Conservation (phyloP, 1,140 invertebrate genomes). For the Drosophila equinoxialis region DNA sequence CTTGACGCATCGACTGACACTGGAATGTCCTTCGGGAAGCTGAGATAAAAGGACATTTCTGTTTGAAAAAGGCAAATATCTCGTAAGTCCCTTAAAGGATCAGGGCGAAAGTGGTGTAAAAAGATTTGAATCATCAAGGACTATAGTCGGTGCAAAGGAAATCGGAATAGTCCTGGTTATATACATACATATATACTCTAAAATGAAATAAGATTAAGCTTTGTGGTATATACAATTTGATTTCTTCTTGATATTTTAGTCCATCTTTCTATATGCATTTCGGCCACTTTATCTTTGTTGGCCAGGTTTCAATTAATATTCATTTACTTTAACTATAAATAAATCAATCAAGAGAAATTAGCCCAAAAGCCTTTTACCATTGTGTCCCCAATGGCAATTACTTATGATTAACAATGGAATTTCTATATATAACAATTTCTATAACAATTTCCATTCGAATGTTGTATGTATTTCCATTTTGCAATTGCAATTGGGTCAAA, state of each 20-base stretch:
- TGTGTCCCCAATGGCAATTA: conserved; percentile 3
- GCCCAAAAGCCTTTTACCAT: conserved; percentile 2
- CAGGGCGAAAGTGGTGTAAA: too few relatives aligned
- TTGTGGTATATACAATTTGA: neutral
- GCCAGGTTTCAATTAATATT: conserved; percentile 7
- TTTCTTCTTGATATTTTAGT: neutral
- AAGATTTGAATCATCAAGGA: too few relatives aligned
- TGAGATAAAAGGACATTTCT: too few relatives aligned
- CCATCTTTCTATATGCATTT: neutral
- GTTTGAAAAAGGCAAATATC: too few relatives aligned
- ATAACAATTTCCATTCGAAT: neutral
- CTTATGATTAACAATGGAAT: conserved; percentile 13
- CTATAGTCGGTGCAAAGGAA: too few relatives aligned
- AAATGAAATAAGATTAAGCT: too few relatives aligned
- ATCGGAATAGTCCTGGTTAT: too few relatives aligned
- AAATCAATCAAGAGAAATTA: conserved; percentile 11
- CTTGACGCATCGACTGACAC: too few relatives aligned
- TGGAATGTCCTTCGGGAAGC: too few relatives aligned
- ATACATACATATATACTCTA: too few relatives aligned
- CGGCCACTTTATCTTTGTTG: neutral
- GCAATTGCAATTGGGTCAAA: conserved; percentile 18
- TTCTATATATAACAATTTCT: conserved; percentile 1
- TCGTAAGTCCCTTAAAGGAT: too few relatives aligned
- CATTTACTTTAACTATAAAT: conserved; percentile 2
- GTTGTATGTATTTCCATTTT: neutral